Conservation (phyloP, 2,113 vertebrate genomes). For the Perca flavescens region DNA sequence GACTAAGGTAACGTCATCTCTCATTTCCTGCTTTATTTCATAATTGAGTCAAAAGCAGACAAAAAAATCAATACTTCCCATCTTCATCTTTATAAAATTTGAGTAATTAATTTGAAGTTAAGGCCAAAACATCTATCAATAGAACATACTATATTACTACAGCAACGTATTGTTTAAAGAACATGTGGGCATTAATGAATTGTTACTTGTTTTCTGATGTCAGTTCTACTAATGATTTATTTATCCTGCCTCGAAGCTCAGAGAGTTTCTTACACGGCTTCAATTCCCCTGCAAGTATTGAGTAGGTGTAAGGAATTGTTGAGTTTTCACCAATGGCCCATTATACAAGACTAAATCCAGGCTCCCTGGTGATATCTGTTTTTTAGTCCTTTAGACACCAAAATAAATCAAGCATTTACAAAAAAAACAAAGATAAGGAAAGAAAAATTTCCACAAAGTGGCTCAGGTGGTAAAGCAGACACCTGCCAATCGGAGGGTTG, state of each 20-base stretch:
- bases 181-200: constrained; percentile 22
- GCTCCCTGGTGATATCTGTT: neutral
- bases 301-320: constrained; percentile 14
- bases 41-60: neutral
- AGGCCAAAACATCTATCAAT: neutral
- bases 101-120: neutral
- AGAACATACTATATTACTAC: neutral
- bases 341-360: constrained; percentile 21
- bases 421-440: neutral
- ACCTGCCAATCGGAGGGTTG: too few relatives aligned
- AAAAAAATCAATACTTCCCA: neutral
- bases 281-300: constrained; percentile 39
- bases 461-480: too few relatives aligned
- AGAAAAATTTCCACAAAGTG: neutral
- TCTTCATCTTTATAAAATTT: neutral
- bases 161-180: neutral
- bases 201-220: constrained; percentile 42
- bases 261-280: neutral
- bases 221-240: constrained; percentile 31
- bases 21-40: constrained; percentile 18
- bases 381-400: neutral
- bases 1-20: neutral
- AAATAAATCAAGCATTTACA: neutral
- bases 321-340: constrained; percentile 8
- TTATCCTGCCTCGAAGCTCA: constrained; percentile 24